Evolutionary conservation across 2,888 invertebrate genomes (phyloP).

Genomic region (Cancer borealis): DNA sequence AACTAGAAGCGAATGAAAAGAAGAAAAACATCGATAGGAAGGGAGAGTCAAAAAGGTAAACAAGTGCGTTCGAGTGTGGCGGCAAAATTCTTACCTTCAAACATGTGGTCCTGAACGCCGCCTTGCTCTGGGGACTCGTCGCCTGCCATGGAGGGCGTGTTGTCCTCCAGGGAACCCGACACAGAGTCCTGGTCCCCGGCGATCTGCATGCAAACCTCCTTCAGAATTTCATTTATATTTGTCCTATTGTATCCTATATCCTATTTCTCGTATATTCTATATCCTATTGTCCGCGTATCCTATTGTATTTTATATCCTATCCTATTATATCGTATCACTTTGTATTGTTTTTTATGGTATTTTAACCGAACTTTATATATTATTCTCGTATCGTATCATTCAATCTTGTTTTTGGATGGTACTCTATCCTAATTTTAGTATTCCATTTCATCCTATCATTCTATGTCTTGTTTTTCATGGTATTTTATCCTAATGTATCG

Average conservation of each 20-base stretch:
- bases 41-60: too few species aligned
- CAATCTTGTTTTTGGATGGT: neutral
- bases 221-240: neutral
- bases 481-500: too few species aligned
- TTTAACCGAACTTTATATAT: neutral
- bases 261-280: neutral
- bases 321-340: neutral
- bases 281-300: neutral
- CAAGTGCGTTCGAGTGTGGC: neutral
- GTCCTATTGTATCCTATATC: neutral
- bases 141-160: constrained; percentile 30
- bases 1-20: too few species aligned
- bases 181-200: constrained; percentile 54
- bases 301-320: neutral
- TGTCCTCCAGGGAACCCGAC: constrained; percentile 61
- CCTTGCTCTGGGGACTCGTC: constrained; percentile 42
- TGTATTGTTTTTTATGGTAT: neutral
- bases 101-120: constrained; percentile 54
- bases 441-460: too few species aligned
- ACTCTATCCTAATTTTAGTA: neutral
- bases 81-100: constrained; percentile 50
- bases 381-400: neutral
- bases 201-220: neutral
- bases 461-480: too few species aligned
- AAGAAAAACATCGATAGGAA: too few species aligned